Percentiles rank a stretch among this genome's conserved stretches.
Evolutionary conservation across 2,888 invertebrate species (phyloP).

Genomic region (Eupithecia abbreviata): DNA sequence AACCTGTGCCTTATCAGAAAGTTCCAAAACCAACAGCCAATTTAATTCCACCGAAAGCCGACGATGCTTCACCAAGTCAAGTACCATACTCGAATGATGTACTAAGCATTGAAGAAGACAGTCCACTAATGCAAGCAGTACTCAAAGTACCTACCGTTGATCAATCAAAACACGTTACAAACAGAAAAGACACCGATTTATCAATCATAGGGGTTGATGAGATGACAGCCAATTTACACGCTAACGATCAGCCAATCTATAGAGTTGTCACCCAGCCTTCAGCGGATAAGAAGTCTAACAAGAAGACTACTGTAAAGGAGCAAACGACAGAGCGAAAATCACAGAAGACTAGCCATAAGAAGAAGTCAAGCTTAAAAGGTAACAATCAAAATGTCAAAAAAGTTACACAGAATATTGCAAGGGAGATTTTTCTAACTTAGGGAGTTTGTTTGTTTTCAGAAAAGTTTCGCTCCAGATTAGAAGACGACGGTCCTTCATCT

Average conservation of each 20-base stretch:
- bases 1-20: constrained; percentile 49
- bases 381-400: constrained; percentile 4
- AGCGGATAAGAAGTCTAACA: constrained; percentile 71
- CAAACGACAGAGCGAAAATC: constrained; percentile 58
- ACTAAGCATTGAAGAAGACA: constrained; percentile 71
- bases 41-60: constrained; percentile 45
- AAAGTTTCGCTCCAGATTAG: constrained; percentile 72
- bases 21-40: constrained; percentile 56
- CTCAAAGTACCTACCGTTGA: constrained; percentile 72
- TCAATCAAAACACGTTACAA: constrained; percentile 67
- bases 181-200: constrained; percentile 74
- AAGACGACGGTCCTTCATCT: constrained; percentile 84
- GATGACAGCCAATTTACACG: constrained; percentile 77
- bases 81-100: constrained; percentile 68
- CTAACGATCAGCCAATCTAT: constrained; percentile 78
- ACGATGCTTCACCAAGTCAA: constrained; percentile 70
- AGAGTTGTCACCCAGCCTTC: constrained; percentile 79
- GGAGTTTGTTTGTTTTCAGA: constrained; percentile 56
- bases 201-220: constrained; percentile 73
- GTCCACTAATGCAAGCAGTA: constrained; percentile 74
- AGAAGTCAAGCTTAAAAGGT: constrained; percentile 80
- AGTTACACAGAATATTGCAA: not conserved
- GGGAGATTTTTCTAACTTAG: not conserved
- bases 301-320: constrained; percentile 69
- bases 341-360: constrained; percentile 73